Conservation (phyloP, 1,140 invertebrate genomes). For the Panagrolaimus sp. region DNA sequence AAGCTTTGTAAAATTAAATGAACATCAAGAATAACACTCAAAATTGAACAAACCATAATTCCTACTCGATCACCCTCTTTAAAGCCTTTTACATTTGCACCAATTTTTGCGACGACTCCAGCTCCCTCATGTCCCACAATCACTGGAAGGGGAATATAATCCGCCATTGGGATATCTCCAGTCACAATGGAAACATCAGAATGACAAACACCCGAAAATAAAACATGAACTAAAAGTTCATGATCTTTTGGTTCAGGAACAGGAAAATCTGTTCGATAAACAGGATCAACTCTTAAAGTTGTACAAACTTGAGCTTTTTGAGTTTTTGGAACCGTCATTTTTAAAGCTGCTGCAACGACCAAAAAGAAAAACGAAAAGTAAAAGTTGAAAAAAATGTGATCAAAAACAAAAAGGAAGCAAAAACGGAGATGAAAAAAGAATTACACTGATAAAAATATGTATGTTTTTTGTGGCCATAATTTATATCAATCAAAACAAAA, state of each 20-base stretch:
- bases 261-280: background rate
- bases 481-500: too few species aligned
- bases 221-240: background rate
- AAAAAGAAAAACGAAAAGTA: too few species aligned
- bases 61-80: background rate
- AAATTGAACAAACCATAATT: conserved; percentile 13
- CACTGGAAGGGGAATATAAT: background rate
- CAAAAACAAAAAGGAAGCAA: too few species aligned
- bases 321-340: conserved; percentile 2
- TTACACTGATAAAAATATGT: too few species aligned
- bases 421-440: too few species aligned
- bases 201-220: background rate
- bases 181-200: background rate
- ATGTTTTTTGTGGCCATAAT: too few species aligned
- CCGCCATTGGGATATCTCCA: background rate
- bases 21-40: background rate
- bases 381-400: too few species aligned
- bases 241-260: background rate
- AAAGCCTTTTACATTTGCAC: background rate
- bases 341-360: too few species aligned
- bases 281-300: background rate
- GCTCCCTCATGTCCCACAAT: background rate
- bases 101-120: background rate
- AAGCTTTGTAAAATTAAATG: background rate
- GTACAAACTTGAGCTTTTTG: background rate